Base-by-base conservation (phyloP, 2,113 vertebrate genomes). In the Notothenia coriiceps region DNA sequence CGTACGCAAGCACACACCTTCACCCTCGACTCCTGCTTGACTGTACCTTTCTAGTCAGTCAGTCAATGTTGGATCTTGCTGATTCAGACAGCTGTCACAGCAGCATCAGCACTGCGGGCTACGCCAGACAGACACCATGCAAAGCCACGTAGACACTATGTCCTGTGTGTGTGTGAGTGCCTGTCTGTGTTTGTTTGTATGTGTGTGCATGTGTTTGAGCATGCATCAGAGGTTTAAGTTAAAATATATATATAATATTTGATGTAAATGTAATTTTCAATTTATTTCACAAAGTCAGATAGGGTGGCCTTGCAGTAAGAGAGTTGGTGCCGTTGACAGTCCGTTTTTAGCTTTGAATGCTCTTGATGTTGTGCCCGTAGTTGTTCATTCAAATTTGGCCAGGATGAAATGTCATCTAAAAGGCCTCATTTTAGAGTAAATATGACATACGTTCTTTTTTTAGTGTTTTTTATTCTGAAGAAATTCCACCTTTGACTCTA, bases 41-140 rank as follows among this genome's bases (percentile, higher is more conserved):
- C 78, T 81, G 62, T 71, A 87, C 92, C 92, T 87, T 93, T 91
- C 55, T 88, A 89, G 92, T 87, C 79, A 54, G 64, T 91, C 80
- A 85, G 79, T 91, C 93, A 90, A 77, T n/a, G 86, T 86, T 88
- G 88, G 91, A 80, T 90, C 90, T 86, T 93, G 92, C 82, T 86
- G 78, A 92, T 92, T 94, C 89, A 94, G 90, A 80, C 89, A 87
- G 75, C 89, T 91, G 63, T 92, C 89, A 73, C 17, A 78, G 74
- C 85, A 81, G 83, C 70, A 73, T 94, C 91, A 92, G 84, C 86
- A 87, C 89, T 55, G 86, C 83, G 92, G 86, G 89, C 85, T 72
- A 72, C 54, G 2, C 60, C 61, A 40, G 76, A 67, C 65, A 88
- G 84, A 91, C 92, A 93, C 67, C 79, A 69, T 61, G 61, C 78